Base-by-base conservation (phyloP, 2,888 invertebrate genomes). In the Caenorhabditis sp. region DNA sequence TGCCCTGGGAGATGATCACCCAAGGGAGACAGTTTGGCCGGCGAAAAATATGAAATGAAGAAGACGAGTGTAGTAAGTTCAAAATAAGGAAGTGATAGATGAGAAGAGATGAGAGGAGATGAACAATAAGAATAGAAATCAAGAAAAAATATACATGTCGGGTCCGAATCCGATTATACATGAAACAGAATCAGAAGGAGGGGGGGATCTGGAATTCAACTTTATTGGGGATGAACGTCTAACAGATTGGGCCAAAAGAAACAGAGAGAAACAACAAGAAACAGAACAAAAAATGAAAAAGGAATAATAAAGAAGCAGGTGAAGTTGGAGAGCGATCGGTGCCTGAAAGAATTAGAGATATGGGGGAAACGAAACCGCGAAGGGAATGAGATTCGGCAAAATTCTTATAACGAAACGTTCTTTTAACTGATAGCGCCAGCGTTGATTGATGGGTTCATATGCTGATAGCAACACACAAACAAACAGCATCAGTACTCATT, bases 321-420 rank as follows among this genome's bases (percentile, higher is more conserved):
- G 46, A 80, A 61, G 48, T 81, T 79, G 50, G 81, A 79, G 81
- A 83, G 63, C 41, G 78, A 35, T 76, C 58, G 80, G 50, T 58
- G n/a, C 85, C 85, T 55, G 85, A 76, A 80, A 83, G 85, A 30
- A 83, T 79, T 56, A 72, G 80, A 73, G 77, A 72, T 30, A 32
- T 24, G 30, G 9, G 13, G 37, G 39, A 56, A 53, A 27, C 17
- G 2, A 24, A 26, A 9, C 39, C 17, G n/a, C 8, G 37, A n/a
- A n/a, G n/a, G n/a, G n/a, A n/a, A n/a, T n/a, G n/a, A n/a, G n/a
- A n/a, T n/a, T n/a, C n/a, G n/a, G n/a, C n/a, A n/a, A n/a, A n/a
- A n/a, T n/a, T n/a, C n/a, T n/a, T n/a, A n/a, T n/a, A n/a, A n/a
- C n/a, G n/a, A n/a, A n/a, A 11, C 27, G 26, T 37, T 50, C 56